These are phyloP conservation scores for Catocala sponsa DNA, from an alignment of 2,888 invertebrate species.

Conservation along the genomic window DNA sequence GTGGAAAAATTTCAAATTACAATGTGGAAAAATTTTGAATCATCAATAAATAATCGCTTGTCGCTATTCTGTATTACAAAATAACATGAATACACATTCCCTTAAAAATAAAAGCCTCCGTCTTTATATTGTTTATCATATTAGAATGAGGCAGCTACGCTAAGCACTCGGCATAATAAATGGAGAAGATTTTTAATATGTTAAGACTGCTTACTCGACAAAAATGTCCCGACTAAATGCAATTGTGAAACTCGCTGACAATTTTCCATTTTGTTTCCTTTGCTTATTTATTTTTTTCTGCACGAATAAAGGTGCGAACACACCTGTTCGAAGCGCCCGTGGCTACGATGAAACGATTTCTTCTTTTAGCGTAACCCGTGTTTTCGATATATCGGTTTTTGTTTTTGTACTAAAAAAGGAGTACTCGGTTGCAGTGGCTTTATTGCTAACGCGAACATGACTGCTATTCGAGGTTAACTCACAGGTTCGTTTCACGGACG, in stretches of 20 bases:
- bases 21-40: too few species aligned
- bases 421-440: too few species aligned
- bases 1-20: too few species aligned
- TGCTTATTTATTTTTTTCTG: constrained; percentile 16
- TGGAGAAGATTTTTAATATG: constrained; percentile 50
- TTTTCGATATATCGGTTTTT: neutral
- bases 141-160: constrained; percentile 17
- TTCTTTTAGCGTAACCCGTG: neutral
- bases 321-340: constrained; percentile 4
- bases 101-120: neutral
- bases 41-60: too few species aligned
- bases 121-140: constrained; percentile 14
- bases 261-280: constrained; percentile 50
- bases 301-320: constrained; percentile 11
- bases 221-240: constrained; percentile 48
- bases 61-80: too few species aligned
- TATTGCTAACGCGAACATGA: too few species aligned
- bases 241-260: constrained; percentile 49
- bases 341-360: neutral
- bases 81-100: neutral
- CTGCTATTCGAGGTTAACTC: too few species aligned
- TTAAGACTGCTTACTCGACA: constrained; percentile 42
- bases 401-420: constrained; percentile 3
- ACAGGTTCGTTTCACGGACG: too few species aligned
- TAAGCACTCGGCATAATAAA: constrained; percentile 37